Conservation (phyloP, 2,888 invertebrate species). For the Erebia epiphron region DNA sequence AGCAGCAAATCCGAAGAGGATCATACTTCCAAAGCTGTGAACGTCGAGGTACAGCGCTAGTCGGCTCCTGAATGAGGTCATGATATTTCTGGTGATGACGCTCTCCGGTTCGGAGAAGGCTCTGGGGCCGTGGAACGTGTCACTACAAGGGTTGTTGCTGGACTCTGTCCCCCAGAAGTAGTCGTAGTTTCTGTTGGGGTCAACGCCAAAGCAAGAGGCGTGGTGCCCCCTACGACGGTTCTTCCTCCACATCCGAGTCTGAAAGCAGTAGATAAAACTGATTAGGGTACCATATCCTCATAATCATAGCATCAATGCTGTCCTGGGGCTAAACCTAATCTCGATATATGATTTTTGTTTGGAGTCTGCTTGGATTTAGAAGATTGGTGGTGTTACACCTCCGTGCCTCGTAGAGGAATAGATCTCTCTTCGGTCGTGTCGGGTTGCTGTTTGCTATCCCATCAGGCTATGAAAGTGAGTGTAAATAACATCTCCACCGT, state of each 20-base stretch:
- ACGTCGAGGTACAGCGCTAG: conserved; percentile 87
- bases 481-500: too few relatives aligned
- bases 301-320: too few relatives aligned
- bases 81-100: conserved; percentile 78
- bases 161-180: conserved; percentile 84
- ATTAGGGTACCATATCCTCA: too few relatives aligned
- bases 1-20: conserved; percentile 67
- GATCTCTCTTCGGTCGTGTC: too few relatives aligned
- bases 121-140: conserved; percentile 84
- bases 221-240: conserved; percentile 72
- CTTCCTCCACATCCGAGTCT: conserved; percentile 86
- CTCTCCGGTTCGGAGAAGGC: conserved; percentile 88
- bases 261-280: conserved; percentile 36
- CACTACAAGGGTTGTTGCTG: conserved; percentile 79
- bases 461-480: too few relatives aligned
- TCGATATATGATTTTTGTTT: too few relatives aligned
- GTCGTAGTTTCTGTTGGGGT: conserved; percentile 90
- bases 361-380: too few relatives aligned
- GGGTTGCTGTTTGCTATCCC: too few relatives aligned
- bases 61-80: conserved; percentile 69
- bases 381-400: too few relatives aligned
- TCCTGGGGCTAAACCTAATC: too few relatives aligned
- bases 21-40: conserved; percentile 89
- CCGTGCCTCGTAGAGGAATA: too few relatives aligned
- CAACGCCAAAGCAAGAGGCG: conserved; percentile 85